phyloP scores from a whole-genome alignment of 92 coral and sea anemone genomes.

The Blastomussa wellsi region DNA sequence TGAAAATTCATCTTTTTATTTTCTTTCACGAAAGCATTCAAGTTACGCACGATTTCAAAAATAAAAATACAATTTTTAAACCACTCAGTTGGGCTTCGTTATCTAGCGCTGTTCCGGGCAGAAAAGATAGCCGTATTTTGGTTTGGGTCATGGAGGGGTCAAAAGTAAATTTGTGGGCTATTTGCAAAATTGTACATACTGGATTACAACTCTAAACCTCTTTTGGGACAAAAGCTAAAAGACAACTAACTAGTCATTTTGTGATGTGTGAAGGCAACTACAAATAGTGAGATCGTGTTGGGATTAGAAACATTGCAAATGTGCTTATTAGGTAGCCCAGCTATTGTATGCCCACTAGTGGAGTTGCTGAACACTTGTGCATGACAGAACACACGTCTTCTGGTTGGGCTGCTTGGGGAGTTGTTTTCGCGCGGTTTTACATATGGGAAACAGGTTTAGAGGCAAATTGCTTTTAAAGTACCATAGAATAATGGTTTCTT shows the following conservation, averaged over 20 bases:
- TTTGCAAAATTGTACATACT: background rate
- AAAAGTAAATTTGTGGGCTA: background rate
- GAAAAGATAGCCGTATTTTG: background rate
- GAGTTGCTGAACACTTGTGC: background rate
- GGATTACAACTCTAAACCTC: slow-evolving; percentile 15
- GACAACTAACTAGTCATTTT: background rate
- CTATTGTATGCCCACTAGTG: too few relatives aligned
- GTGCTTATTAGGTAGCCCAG: background rate
- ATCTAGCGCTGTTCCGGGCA: background rate
- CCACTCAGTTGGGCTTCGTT: background rate
- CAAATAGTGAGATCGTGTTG: background rate
- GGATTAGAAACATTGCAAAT: background rate
- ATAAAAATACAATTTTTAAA: background rate
- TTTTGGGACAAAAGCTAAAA: background rate
- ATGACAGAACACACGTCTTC: background rate
- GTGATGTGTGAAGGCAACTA: background rate
- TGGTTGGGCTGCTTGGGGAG: background rate
- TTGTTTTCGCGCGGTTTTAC: background rate
- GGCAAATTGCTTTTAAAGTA: background rate
- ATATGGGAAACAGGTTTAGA: background rate
- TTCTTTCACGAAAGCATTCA: background rate
- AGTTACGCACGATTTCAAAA: background rate
- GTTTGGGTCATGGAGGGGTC: slow-evolving; percentile 21
- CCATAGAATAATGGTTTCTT: background rate
- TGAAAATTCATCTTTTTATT: background rate